These are phyloP conservation scores for Chiroxiphia lanceolata DNA, from an alignment of 2,797 vertebrate species.

Conservation along the genomic window DNA sequence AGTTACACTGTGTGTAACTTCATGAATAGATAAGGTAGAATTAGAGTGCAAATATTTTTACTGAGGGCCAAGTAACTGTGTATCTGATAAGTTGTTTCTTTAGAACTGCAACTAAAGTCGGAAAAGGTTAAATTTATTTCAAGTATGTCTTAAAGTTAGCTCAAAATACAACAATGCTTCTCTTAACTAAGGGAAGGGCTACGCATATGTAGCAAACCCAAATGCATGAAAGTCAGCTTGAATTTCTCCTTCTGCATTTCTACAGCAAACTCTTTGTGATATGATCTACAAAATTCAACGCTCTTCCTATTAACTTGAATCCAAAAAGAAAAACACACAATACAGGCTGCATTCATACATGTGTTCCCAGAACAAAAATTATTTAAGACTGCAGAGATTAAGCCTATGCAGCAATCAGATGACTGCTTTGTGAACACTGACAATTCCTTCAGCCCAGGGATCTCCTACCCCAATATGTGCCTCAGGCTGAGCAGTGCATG, in stretches of 20 bases:
- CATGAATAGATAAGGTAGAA: neutral
- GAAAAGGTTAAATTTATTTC: neutral
- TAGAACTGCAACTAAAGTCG: neutral
- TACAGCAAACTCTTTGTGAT: neutral
- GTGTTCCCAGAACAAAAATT: neutral
- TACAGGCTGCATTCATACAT: neutral
- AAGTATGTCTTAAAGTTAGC: neutral
- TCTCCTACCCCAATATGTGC: fast-evolving
- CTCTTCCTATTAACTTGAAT: neutral
- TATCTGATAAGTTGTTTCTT: neutral
- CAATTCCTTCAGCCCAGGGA: neutral
- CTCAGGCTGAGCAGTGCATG: neutral
- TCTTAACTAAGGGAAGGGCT: neutral
- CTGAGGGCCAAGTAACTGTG: neutral
- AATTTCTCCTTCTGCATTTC: neutral
- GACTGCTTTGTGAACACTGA: neutral
- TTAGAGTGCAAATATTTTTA: neutral
- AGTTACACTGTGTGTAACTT: neutral
- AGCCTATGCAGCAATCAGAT: neutral
- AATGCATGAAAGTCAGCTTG: neutral
- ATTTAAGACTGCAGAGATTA: neutral
- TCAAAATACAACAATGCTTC: neutral
- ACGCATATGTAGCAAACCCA: neutral
- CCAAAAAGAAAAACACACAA: neutral
- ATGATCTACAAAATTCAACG: neutral